Evolutionary conservation across 2,797 vertebrate genomes (phyloP), one percentile per base, ranked within the genome.

Genomic region (Mastacembelus armatus): DNA sequence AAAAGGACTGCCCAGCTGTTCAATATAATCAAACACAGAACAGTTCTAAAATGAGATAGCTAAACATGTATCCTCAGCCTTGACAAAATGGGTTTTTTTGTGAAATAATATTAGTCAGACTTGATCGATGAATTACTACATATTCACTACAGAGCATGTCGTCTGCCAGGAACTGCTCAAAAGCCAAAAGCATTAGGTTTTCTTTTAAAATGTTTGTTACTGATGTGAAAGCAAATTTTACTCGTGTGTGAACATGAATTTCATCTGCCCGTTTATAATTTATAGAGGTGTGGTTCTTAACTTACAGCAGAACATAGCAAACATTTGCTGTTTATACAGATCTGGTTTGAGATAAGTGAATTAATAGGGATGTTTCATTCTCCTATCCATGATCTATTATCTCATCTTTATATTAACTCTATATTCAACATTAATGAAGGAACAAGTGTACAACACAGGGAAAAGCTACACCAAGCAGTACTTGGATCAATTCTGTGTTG

Each of bases 1-100:
- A 79, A 71, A 85, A 54, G 81, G 71, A 67, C 85, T 19, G 61
- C 38, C 66, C 56, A 62, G 60, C 74, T 80, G 89, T 87, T 92
- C 86, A 85, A 76, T 82, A 77, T 49, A 58, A 81, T 90, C 89
- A 86, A 82, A 81, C 16, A 77, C 76, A 84, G 66, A 61, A 43
- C 48, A 47, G 56, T 64, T 18, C 21, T 21, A 50, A 49, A 36
- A 43, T 30, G n/a, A n/a, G n/a, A n/a, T n/a, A n/a, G n/a, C n/a
- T 22, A 67, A 38, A 0, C 62, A 36, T 74, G 33, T 71, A 66
- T 74, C 38, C 45, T 54, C 18, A 49, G 54, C 43, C 64, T 70
- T 19, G n/a, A 58, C 43, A 39, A 36, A 77, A 70, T 79, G 43
- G 1, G 45, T 24, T 43, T 66, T 42, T 11, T 35, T 52, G 42